Evolutionary conservation across 2,888 invertebrate species (phyloP).

Genomic region (Hybos culiciformis): DNA sequence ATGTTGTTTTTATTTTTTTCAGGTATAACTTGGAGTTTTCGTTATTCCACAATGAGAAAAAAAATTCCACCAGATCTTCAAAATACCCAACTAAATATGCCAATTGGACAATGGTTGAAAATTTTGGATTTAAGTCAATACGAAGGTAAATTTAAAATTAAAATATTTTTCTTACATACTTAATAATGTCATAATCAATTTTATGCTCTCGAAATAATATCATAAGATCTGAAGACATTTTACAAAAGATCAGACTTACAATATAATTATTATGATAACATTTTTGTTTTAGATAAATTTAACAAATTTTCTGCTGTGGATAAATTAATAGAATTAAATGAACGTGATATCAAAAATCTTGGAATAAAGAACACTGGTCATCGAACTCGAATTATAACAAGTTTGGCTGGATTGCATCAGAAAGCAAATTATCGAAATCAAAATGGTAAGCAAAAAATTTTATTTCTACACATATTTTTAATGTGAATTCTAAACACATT

Average conservation of each 20-base stretch:
- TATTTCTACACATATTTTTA: too few species aligned
- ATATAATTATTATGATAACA: background rate
- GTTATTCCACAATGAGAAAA: slow-evolving; percentile 30
- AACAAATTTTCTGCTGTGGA: slow-evolving; percentile 41
- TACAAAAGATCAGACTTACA: background rate
- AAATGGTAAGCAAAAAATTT: too few species aligned
- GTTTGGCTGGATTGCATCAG: slow-evolving; percentile 45
- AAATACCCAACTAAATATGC: slow-evolving; percentile 31
- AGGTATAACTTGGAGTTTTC: slow-evolving; percentile 39
- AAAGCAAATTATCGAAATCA: too few species aligned
- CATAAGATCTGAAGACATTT: background rate
- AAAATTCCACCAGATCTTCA: slow-evolving; percentile 28
- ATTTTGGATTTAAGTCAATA: slow-evolving; percentile 21
- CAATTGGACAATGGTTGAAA: slow-evolving; percentile 44
- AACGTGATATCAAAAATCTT: slow-evolving; percentile 44
- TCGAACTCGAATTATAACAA: slow-evolving; percentile 48
- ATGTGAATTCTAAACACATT: too few species aligned
- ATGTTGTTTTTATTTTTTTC: too few species aligned
- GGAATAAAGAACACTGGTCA: slow-evolving; percentile 50
- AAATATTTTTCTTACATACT: background rate
- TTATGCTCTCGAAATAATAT: background rate
- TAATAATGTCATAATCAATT: too few species aligned
- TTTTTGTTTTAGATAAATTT: slow-evolving; percentile 28
- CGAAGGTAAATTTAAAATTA: background rate
- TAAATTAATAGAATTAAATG: slow-evolving; percentile 42